These are phyloP conservation scores for Pediacus dermestoides DNA, from an alignment of 2,888 invertebrate genomes.

Conservation along the genomic window DNA sequence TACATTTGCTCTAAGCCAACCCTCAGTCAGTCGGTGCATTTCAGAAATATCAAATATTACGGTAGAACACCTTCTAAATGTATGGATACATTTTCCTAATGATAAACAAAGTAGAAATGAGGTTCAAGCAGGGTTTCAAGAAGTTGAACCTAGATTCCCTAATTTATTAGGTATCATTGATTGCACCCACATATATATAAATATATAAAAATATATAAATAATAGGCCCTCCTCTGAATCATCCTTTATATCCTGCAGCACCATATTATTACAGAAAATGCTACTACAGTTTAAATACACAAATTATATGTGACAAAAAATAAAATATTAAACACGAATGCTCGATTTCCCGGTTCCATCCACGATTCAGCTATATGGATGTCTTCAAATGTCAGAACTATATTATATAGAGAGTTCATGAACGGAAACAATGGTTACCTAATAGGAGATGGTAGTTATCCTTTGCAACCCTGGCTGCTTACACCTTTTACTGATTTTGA, in stretches of 20 bases:
- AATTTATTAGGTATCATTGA: slow-evolving; percentile 9
- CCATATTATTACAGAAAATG: slow-evolving; percentile 12
- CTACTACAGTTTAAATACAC: slow-evolving; percentile 11
- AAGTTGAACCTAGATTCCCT: slow-evolving; percentile 3
- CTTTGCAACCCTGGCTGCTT: slow-evolving; percentile 10
- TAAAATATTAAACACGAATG: slow-evolving; percentile 13
- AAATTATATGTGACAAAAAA: slow-evolving; percentile 6
- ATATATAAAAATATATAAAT: too few species aligned
- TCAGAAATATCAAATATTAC: slow-evolving; percentile 4
- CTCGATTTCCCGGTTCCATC: slow-evolving; percentile 2
- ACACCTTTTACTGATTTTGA: slow-evolving; percentile 6
- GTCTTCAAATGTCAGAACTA: background rate
- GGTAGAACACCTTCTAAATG: background rate
- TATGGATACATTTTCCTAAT: slow-evolving; percentile 9
- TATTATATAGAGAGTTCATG: background rate
- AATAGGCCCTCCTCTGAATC: slow-evolving; percentile 5
- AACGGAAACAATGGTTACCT: slow-evolving; percentile 1
- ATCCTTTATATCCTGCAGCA: slow-evolving; percentile 6
- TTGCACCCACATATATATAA: slow-evolving; percentile 13
- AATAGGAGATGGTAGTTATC: slow-evolving; percentile 9
- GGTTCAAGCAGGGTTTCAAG: slow-evolving; percentile 2
- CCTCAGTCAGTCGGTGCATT: slow-evolving; percentile 7
- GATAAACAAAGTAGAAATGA: slow-evolving; percentile 4
- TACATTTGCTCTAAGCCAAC: slow-evolving; percentile 10
- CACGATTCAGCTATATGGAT: slow-evolving; percentile 3